These are phyloP conservation scores for Heliconius ismenius DNA, from an alignment of 2,888 invertebrate species.

Conservation along the genomic window DNA sequence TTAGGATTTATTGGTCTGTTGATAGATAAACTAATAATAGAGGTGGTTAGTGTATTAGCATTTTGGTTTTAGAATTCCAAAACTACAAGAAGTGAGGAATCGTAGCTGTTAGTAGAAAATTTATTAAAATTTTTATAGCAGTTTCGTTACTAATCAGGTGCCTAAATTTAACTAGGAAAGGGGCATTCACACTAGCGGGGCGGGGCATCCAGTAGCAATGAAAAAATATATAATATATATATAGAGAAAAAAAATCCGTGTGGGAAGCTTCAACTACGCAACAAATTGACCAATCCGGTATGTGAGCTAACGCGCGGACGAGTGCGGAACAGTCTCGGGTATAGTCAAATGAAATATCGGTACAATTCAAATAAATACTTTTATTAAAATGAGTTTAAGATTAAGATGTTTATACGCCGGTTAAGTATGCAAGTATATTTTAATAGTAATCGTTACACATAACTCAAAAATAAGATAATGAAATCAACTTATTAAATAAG, in stretches of 20 bases:
- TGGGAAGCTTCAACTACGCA: slow-evolving; percentile 71
- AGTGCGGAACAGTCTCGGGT: slow-evolving; percentile 50
- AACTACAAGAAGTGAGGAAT: slow-evolving; percentile 64
- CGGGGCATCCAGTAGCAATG: slow-evolving; percentile 77
- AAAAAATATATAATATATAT: slow-evolving; percentile 66
- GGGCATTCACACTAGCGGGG: slow-evolving; percentile 79
- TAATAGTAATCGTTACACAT: slow-evolving; percentile 76
- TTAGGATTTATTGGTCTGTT: neutral
- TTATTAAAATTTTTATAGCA: slow-evolving; percentile 63
- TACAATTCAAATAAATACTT: slow-evolving; percentile 74
- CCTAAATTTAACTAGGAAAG: slow-evolving; percentile 71
- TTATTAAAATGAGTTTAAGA: slow-evolving; percentile 75
- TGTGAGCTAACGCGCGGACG: slow-evolving; percentile 73
- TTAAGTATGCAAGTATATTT: slow-evolving; percentile 74
- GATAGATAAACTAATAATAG: neutral
- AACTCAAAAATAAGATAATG: slow-evolving; percentile 61
- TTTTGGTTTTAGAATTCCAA: slow-evolving; percentile 69
- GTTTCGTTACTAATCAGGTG: slow-evolving; percentile 70
- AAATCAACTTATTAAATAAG: slow-evolving; percentile 80
- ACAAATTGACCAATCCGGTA: slow-evolving; percentile 67
- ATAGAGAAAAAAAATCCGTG: slow-evolving; percentile 64
- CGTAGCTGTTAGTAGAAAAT: slow-evolving; percentile 55
- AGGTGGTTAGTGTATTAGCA: neutral
- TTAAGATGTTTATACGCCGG: slow-evolving; percentile 75
- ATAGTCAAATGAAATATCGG: slow-evolving; percentile 72